These are phyloP conservation scores for Aix galericulata DNA, from an alignment of 2,113 vertebrate species.

Conservation along the genomic window DNA sequence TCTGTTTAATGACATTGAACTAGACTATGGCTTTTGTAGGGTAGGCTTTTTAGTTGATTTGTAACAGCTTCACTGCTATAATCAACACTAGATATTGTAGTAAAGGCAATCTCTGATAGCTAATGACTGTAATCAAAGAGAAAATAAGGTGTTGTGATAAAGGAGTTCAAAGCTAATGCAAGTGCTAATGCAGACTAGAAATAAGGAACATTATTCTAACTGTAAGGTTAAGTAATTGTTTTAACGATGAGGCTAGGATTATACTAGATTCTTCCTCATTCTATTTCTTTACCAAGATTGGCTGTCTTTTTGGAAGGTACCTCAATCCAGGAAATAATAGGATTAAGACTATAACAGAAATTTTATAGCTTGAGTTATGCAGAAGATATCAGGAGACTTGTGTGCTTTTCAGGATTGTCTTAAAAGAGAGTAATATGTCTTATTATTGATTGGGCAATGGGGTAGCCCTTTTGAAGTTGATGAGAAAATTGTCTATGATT, in stretches of 20 bases:
- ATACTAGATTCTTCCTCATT: background rate
- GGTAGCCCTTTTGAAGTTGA: background rate
- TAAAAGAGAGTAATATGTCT: background rate
- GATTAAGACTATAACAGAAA: background rate
- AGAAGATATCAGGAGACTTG: background rate
- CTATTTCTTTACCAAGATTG: background rate
- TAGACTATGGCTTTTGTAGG: background rate
- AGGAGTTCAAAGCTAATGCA: background rate
- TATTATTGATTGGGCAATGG: background rate
- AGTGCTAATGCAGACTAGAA: background rate
- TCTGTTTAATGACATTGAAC: background rate
- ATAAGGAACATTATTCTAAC: background rate
- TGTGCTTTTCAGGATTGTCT: background rate
- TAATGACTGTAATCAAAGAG: slow-evolving; percentile 16
- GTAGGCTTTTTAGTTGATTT: background rate
- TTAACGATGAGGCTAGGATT: background rate
- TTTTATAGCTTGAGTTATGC: background rate
- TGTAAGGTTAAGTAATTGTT: background rate
- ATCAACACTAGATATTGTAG: background rate
- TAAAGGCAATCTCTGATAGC: background rate
- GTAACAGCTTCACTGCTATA: background rate
- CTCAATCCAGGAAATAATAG: background rate
- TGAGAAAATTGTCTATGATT: background rate
- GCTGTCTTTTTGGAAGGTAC: background rate
- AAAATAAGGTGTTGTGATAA: background rate